Conservation (phyloP, 2,888 invertebrate genomes). For the Philereme transversata region DNA sequence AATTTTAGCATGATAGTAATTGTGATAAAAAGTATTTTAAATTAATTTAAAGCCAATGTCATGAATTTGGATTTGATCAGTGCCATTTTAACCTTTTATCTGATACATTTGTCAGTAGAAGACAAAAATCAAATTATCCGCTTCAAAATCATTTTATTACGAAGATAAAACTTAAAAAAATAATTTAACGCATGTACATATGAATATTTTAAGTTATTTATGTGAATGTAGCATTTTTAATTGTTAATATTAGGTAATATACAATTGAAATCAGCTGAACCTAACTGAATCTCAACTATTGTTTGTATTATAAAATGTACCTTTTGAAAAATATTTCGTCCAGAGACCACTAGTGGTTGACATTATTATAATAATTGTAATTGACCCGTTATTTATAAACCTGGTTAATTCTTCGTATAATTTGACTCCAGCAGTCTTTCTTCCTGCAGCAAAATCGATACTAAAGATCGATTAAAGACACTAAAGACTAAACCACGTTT, state of each 20-base stretch:
- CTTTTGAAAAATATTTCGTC: slow-evolving; percentile 78
- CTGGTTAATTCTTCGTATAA: too few relatives aligned
- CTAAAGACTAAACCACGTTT: too few relatives aligned
- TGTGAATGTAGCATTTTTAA: slow-evolving; percentile 75
- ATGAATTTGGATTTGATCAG: slow-evolving; percentile 56
- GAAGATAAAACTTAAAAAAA: slow-evolving; percentile 32
- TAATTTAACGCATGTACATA: slow-evolving; percentile 77
- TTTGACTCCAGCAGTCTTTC: too few relatives aligned
- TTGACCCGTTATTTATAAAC: too few relatives aligned
- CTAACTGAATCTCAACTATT: slow-evolving; percentile 79
- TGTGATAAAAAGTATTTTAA: slow-evolving; percentile 79
- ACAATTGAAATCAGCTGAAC: slow-evolving; percentile 80
- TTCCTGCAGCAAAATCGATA: too few relatives aligned
- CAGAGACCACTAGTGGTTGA: slow-evolving; percentile 71
- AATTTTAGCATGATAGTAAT: slow-evolving; percentile 66
- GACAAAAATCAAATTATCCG: slow-evolving; percentile 51
- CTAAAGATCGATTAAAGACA: too few relatives aligned
- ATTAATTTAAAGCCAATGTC: slow-evolving; percentile 61
- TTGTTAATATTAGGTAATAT: slow-evolving; percentile 67
- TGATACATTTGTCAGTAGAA: slow-evolving; percentile 64
- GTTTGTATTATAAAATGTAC: slow-evolving; percentile 70
- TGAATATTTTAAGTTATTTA: slow-evolving; percentile 78
- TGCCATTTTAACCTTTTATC: slow-evolving; percentile 69
- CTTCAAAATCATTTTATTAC: slow-evolving; percentile 46
- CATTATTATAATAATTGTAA: slow-evolving; percentile 73